Conservation (phyloP, 2,113 vertebrate genomes). For the Sprattus sprattus region DNA sequence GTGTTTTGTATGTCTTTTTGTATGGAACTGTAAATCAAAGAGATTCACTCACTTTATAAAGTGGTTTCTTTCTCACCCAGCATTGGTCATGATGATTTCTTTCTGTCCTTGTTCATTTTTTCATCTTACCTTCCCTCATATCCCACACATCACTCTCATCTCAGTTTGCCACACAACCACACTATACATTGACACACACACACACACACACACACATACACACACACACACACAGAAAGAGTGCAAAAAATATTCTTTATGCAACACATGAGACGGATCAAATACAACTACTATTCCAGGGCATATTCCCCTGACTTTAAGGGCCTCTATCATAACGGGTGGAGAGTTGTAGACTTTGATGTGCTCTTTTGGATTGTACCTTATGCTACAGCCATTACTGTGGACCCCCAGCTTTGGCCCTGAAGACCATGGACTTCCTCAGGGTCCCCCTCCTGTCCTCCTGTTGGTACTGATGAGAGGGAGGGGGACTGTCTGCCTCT, state of each 20-base stretch:
- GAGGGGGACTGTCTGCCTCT: neutral
- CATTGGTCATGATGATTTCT: constrained; percentile 60
- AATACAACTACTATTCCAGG: neutral
- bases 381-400: neutral
- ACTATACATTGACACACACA: neutral
- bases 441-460: neutral
- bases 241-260: neutral
- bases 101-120: constrained; percentile 35
- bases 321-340: neutral
- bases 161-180: constrained; percentile 55
- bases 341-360: neutral
- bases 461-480: neutral
- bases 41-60: constrained; percentile 77
- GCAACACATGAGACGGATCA: neutral
- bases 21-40: constrained; percentile 80
- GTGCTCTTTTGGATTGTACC: neutral
- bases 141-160: constrained; percentile 22
- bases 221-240: neutral
- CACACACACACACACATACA: neutral
- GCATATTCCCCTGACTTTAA: neutral
- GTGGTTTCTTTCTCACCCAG: constrained; percentile 70
- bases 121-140: constrained; percentile 42
- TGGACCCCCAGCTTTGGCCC: neutral
- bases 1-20: constrained; percentile 86
- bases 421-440: neutral